These are phyloP conservation scores for Threskiornis aethiopicus DNA, from an alignment of 2,797 vertebrate genomes.

Conservation along the genomic window DNA sequence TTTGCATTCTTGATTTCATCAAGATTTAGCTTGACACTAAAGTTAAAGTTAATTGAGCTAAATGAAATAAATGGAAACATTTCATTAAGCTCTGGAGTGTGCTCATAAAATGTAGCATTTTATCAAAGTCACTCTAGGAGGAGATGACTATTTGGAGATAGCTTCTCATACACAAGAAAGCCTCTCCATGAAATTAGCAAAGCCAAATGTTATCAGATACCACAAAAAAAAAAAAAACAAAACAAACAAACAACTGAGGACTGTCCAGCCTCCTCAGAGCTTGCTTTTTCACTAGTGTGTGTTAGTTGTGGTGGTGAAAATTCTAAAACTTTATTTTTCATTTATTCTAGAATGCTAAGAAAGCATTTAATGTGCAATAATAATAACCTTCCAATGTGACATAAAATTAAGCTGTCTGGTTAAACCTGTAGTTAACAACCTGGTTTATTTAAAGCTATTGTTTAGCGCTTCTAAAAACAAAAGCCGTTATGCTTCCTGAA, in stretches of 20 bases:
- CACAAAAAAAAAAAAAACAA: not conserved
- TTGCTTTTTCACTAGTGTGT: not conserved
- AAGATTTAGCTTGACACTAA: not conserved
- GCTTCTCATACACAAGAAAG: not conserved
- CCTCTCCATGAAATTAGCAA: not conserved
- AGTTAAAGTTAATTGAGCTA: not conserved
- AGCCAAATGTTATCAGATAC: not conserved
- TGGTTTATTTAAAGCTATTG: not conserved
- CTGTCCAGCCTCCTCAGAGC: not conserved
- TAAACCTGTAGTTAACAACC: not conserved
- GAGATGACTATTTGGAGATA: not conserved
- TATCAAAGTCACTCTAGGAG: not conserved
- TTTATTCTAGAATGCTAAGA: not conserved
- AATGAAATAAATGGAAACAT: not conserved
- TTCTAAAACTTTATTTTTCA: not conserved
- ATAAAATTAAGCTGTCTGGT: constrained; percentile 7
- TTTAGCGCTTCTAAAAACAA: not conserved
- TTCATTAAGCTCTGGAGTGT: not conserved
- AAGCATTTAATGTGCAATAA: not conserved
- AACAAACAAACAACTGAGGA: too few species aligned
- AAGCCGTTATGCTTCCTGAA: not conserved
- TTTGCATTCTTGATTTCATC: not conserved
- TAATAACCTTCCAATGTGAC: not conserved
- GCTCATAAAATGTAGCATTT: not conserved
- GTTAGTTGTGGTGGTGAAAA: not conserved